Conservation (phyloP, 2,797 vertebrate genomes). For the Tinamus major region DNA sequence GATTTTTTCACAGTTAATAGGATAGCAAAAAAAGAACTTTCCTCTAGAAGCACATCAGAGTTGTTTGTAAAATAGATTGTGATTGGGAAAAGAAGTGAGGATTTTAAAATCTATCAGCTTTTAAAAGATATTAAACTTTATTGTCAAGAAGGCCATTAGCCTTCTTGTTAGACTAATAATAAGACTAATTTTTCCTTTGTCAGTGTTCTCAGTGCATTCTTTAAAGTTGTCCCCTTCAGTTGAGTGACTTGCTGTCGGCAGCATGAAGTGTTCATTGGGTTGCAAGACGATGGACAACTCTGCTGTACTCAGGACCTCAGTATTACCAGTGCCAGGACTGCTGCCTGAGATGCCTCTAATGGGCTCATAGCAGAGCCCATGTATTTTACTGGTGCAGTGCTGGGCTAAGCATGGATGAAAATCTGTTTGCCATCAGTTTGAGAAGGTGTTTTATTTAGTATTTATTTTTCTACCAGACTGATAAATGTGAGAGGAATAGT, state of each 20-base stretch:
- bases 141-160: not conserved
- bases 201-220: not conserved
- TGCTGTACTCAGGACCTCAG: not conserved
- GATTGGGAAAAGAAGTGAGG: not conserved
- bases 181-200: not conserved
- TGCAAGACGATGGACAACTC: not conserved
- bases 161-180: not conserved
- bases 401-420: not conserved
- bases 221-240: not conserved
- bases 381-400: not conserved
- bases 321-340: not conserved
- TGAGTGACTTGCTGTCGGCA: not conserved
- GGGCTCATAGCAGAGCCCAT: not conserved
- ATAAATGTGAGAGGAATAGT: not conserved
- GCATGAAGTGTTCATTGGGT: not conserved
- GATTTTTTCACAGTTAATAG: not conserved
- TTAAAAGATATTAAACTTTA: not conserved
- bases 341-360: not conserved
- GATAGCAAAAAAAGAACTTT: constrained; percentile 7
- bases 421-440: not conserved
- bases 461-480: not conserved
- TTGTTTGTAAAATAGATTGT: not conserved
- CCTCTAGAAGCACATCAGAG: not conserved
- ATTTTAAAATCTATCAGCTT: not conserved
- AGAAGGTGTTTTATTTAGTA: not conserved